Conservation (phyloP, 2,113 vertebrate genomes). For the Heterotis niloticus region DNA sequence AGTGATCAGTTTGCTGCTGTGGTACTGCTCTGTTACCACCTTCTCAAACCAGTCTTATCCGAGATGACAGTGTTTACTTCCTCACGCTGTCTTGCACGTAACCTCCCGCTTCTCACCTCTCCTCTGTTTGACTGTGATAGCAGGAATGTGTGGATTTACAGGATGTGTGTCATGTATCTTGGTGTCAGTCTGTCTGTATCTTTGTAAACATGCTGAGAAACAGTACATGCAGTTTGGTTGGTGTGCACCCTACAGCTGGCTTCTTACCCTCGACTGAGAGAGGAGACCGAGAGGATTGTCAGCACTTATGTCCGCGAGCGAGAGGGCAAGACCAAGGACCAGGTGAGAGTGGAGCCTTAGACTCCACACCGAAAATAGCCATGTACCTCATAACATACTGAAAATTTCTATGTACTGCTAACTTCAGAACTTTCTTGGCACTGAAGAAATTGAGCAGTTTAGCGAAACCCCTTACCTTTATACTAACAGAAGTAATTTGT, state of each 20-base stretch:
- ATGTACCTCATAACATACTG: too few relatives aligned
- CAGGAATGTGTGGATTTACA: slow-evolving; percentile 26
- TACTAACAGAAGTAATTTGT: too few relatives aligned
- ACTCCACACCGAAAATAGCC: too few relatives aligned
- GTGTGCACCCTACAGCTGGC: slow-evolving; percentile 71
- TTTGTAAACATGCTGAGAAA: not conserved
- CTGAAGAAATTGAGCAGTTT: too few relatives aligned
- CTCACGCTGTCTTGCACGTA: not conserved
- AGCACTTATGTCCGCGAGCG: slow-evolving; percentile 86
- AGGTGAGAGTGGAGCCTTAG: slow-evolving; percentile 62
- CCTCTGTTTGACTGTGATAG: slow-evolving; percentile 27
- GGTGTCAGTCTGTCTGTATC: slow-evolving; percentile 13
- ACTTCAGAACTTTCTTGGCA: too few relatives aligned
- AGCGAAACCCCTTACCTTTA: too few relatives aligned
- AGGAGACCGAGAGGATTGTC: slow-evolving; percentile 92
- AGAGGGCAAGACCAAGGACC: slow-evolving; percentile 91
- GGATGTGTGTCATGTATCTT: not conserved
- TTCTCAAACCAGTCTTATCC: slow-evolving; percentile 4
- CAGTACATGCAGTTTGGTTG: slow-evolving; percentile 41
- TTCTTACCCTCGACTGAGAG: slow-evolving; percentile 85
- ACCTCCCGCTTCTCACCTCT: not conserved
- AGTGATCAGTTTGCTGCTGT: not conserved
- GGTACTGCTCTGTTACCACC: too few relatives aligned
- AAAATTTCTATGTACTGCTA: too few relatives aligned
- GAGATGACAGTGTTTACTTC: not conserved